Conservation (phyloP, 2,797 vertebrate species). For the Tinamus major region DNA sequence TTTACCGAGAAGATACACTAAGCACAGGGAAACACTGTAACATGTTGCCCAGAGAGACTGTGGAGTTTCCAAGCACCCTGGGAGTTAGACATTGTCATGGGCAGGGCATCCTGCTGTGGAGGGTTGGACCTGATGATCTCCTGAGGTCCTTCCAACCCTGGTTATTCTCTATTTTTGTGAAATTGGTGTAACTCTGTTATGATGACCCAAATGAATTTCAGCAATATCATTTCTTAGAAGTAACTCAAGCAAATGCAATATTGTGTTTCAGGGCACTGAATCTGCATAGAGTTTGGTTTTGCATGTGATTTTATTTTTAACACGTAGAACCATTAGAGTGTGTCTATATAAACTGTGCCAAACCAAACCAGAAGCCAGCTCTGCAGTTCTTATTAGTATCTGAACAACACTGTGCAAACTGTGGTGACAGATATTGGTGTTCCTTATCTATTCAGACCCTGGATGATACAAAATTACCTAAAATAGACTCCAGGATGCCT, state of each 20-base stretch:
- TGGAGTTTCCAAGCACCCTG: background rate
- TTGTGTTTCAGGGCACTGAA: constrained; percentile 54
- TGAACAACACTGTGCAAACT: background rate
- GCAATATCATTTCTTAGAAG: constrained; percentile 52
- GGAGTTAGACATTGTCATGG: background rate
- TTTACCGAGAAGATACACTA: too few relatives aligned
- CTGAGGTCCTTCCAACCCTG: background rate
- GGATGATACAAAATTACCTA: background rate
- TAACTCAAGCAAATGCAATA: constrained; percentile 33
- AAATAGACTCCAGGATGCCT: background rate
- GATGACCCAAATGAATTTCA: constrained; percentile 49
- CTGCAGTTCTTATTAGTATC: background rate
- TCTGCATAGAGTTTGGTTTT: constrained; percentile 38
- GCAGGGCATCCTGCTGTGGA: background rate
- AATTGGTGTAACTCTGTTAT: constrained; percentile 60
- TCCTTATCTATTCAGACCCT: background rate
- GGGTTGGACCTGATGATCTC: background rate
- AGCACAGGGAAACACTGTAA: background rate
- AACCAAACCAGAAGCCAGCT: background rate
- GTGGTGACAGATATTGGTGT: background rate
- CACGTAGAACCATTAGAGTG: background rate
- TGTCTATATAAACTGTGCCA: background rate
- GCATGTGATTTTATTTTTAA: background rate
- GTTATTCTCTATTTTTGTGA: background rate
- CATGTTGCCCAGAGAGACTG: background rate